Base-by-base conservation (phyloP, 2,797 vertebrate genomes). In the Sebastes oblongus region DNA sequence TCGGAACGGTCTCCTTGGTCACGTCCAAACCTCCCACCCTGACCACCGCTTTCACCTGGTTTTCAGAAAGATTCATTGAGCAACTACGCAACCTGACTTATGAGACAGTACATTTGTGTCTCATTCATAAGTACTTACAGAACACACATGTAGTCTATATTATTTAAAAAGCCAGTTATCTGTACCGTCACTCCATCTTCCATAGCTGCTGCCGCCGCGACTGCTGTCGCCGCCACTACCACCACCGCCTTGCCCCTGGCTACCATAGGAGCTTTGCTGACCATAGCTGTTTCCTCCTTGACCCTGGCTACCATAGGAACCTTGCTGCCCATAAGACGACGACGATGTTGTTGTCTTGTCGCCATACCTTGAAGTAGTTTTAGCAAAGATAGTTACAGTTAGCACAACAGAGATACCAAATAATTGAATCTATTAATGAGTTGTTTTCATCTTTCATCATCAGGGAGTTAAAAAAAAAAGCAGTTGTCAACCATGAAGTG, bases 1-100 rank as follows among this genome's bases (percentile, higher is more conserved):
- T 96, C 96, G 58, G 94, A 89, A 20, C 94, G 86, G 78, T 96
- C 95, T 1, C 91, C 93, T 2, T 94, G 93, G 61, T 95, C 94
- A 59, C 94, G 92, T 8, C 95, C 94, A 90, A 66, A 96, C 64
- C 95, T 77, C 56, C 91, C 89, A 50, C 91, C 90, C 81, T 93
- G 92, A 75, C 88, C 90, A 58, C 89, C 91, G 72, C 80, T 10
- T 2, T 96, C 95, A 76, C 92, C 95, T 96, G 73, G 0, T 42
- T 32, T 13, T 66, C 18, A 46, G 8, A 70, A 24, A 76, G 7
- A 42, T 7, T 18, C 8, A n/a, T 2, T 8, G 1, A 30, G n/a
- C 5, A 24, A 32, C 18, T 11, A 18, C 7, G 30, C n/a, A 13
- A 62, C 4, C 12, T 2, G 27, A 39, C 4, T n/a, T 22, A 16